Evolutionary conservation across 2,797 vertebrate species (phyloP), one percentile per base, ranked within the genome.

Genomic region (Diglossa cyanea): DNA sequence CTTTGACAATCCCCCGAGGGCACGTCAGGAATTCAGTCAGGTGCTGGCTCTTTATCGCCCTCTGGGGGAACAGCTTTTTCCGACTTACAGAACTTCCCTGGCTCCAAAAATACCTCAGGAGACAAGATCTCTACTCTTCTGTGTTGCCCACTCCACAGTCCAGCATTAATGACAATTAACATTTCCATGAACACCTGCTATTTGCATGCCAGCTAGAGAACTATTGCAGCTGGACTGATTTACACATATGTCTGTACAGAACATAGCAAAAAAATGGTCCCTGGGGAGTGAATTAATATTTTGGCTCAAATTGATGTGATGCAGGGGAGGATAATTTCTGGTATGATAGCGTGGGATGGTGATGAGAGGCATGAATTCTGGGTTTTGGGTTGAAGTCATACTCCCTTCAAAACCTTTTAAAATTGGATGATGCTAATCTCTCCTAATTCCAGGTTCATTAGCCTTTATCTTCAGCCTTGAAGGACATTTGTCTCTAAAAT

Each of bases 381-480:
- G 30, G 31, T 5, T 95, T 91, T 80, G 70, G 51, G 51, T 62
- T 86, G 33, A 75, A 70, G 17, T 58, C 21, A 71, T n/a, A 90
- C 62, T 95, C 85, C 82, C 91, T 91, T 91, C 57, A 77, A 65
- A 65, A 72, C n/a, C 89, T 84, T 93, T 93, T 83, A 83, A 94
- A 93, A 86, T n/a, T 42, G 28, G 66, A 42, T 91, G 62, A 78
- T 86, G 47, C 65, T 91, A 86, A 95, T 91, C 80, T 91, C 66
- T 90, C 79, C 33, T 93, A 92, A 95, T 96, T 95, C 66, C 44
- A 90, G 51, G 16, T 72, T 88, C 82, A 86, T 92, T 94, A 94
- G 85, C 62, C 65, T 93, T 90, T 84, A 76, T 90, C 47, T 96
- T 85, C 67, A 80, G 81, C 72, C 66, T 70, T 96, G 85, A 93